Evolutionary conservation across 53 echinoderm and acorn worm genomes (phyloP).

Genomic region (Echinometra lucunter): DNA sequence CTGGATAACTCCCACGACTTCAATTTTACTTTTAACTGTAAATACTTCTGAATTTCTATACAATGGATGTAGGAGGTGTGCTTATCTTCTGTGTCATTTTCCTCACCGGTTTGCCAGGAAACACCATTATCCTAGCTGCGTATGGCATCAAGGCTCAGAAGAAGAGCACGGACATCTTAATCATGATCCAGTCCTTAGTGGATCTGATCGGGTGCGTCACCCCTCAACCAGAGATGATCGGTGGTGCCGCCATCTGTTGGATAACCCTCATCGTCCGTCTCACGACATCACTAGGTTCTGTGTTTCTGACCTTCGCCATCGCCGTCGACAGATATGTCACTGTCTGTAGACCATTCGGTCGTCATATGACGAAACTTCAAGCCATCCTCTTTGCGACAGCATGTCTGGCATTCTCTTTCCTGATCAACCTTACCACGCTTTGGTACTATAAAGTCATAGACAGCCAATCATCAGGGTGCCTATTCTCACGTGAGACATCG

Average conservation of each 20-base stretch:
- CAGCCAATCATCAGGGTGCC: neutral
- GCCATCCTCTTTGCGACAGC: neutral
- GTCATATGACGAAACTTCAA: constrained; percentile 40
- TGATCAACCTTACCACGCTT: constrained; percentile 35
- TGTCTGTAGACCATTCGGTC: constrained; percentile 60
- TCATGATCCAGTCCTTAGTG: constrained; percentile 74
- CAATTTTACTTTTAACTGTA: too few species aligned
- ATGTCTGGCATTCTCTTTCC: neutral
- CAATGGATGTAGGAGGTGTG: constrained; percentile 38
- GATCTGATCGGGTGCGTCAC: constrained; percentile 74
- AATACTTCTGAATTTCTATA: too few species aligned
- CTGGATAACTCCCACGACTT: too few species aligned
- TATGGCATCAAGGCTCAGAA: constrained; percentile 62
- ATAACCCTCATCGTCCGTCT: neutral
- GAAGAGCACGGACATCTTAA: constrained; percentile 69
- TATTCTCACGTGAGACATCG: neutral
- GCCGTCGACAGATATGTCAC: constrained; percentile 72
- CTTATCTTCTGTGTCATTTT: constrained; percentile 57
- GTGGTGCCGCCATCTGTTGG: neutral
- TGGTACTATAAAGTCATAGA: neutral
- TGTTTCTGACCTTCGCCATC: constrained; percentile 31
- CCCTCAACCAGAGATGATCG: constrained; percentile 56
- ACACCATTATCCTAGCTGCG: constrained; percentile 62
- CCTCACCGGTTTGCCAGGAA: constrained; percentile 74
- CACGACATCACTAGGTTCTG: neutral